A percentile compares a stretch with the other conserved stretches of the same genome.
Evolutionary conservation across 2,113 vertebrate genomes (phyloP).

Genomic region (Brachyistius frenatus): DNA sequence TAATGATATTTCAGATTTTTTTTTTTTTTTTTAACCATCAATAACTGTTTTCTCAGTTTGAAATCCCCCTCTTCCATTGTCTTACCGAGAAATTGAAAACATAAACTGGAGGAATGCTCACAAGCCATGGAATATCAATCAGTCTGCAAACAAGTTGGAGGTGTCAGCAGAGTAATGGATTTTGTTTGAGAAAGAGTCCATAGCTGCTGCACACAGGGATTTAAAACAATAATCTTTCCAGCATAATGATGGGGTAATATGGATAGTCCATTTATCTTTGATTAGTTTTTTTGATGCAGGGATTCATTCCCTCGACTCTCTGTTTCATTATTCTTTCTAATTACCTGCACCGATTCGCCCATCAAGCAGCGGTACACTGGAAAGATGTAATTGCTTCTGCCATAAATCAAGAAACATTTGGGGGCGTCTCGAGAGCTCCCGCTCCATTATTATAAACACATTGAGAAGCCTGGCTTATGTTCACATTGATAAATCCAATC

Average conservation of each 20-base stretch:
- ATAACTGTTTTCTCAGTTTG: constrained; percentile 42
- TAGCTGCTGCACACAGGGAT: constrained; percentile 61
- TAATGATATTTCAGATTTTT: constrained; percentile 50
- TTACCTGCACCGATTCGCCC: constrained; percentile 80
- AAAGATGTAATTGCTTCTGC: constrained; percentile 80
- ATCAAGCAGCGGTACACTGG: constrained; percentile 71
- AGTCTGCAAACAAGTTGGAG: constrained; percentile 70
- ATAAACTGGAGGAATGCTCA: constrained; percentile 54
- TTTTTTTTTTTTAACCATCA: constrained; percentile 55
- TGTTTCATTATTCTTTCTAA: constrained; percentile 85
- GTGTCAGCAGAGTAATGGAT: constrained; percentile 68
- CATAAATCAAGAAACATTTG: constrained; percentile 81
- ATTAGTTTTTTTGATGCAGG: constrained; percentile 80
- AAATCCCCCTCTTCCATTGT: constrained; percentile 41
- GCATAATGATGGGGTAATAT: constrained; percentile 75
- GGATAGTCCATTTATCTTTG: constrained; percentile 82
- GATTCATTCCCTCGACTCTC: constrained; percentile 75
- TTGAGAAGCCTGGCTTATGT: constrained; percentile 53
- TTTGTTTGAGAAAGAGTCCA: constrained; percentile 68
- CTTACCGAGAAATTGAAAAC: constrained; percentile 64
- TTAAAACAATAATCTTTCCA: constrained; percentile 79
- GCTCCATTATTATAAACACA: constrained; percentile 71
- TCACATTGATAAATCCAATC: constrained; percentile 62
- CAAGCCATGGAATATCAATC: constrained; percentile 68
- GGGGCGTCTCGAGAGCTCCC: constrained; percentile 53